These are phyloP conservation scores for Quadriops clusia DNA, from an alignment of 2,888 invertebrate species.

Conservation along the genomic window DNA sequence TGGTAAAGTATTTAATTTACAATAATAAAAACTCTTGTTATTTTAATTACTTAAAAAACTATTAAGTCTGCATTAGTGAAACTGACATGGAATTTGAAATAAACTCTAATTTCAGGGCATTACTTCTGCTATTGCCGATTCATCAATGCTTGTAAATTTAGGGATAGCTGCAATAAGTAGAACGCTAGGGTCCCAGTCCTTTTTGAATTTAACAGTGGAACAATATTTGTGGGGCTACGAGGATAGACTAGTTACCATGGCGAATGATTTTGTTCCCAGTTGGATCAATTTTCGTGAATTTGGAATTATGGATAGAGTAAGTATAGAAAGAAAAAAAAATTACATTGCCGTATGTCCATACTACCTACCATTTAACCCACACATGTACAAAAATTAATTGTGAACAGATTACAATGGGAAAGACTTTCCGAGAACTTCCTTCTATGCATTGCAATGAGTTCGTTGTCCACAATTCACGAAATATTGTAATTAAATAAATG, in stretches of 20 bases:
- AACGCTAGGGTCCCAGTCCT: slow-evolving; percentile 46
- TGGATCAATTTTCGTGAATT: slow-evolving; percentile 72
- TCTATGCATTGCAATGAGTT: no score
- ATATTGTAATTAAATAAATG: no score
- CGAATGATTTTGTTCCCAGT: slow-evolving; percentile 56
- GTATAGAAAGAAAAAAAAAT: slow-evolving; percentile 21
- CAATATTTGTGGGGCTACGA: slow-evolving; percentile 76
- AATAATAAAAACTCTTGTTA: no score
- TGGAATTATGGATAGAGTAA: slow-evolving; percentile 70
- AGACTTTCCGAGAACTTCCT: slow-evolving; percentile 5
- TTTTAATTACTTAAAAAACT: no score
- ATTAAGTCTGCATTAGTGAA: no score
- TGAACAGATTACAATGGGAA: no score
- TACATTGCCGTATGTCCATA: no score
- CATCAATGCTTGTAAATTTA: slow-evolving; percentile 44
- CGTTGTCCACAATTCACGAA: no score
- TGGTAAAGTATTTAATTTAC: slow-evolving; percentile 44
- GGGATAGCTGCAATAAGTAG: slow-evolving; percentile 47
- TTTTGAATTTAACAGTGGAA: slow-evolving; percentile 51
- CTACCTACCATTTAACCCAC: no score
- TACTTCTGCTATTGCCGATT: slow-evolving; percentile 41
- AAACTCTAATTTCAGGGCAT: no score
- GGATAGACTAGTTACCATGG: slow-evolving; percentile 58
- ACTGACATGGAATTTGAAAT: no score
- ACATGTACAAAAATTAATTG: no score